Percentiles rank a stretch among this genome's conserved stretches.
Evolutionary conservation across 2,113 vertebrate species (phyloP).

Genomic region (Macquaria ambigua): DNA sequence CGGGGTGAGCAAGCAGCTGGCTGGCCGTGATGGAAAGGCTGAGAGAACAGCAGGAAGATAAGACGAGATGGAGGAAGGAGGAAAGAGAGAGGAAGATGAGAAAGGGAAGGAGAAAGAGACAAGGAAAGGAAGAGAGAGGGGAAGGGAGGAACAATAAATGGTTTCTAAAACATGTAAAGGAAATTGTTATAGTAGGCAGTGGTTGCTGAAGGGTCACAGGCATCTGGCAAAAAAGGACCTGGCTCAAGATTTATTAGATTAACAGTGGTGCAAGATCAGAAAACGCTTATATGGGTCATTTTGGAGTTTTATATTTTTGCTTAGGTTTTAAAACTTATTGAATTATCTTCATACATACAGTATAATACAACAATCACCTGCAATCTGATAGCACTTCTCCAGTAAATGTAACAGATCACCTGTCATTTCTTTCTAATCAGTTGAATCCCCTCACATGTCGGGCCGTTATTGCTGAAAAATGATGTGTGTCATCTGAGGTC

Average conservation of each 20-base stretch:
- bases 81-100: not conserved
- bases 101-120: not conserved
- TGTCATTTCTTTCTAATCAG: constrained; percentile 24
- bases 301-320: not conserved
- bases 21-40: constrained; percentile 41
- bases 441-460: constrained; percentile 52
- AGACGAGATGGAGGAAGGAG: not conserved
- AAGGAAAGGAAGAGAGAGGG: not conserved
- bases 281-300: not conserved
- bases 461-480: constrained; percentile 49
- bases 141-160: not conserved
- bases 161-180: constrained; percentile 17
- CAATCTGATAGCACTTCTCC: constrained; percentile 20
- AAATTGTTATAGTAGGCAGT: constrained; percentile 20
- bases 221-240: too few species aligned
- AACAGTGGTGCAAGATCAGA: too few species aligned
- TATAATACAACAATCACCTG: not conserved
- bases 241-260: too few species aligned
- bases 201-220: constrained; percentile 5
- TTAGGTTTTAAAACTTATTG: not conserved
- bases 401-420: constrained; percentile 33
- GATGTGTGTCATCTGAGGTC: constrained; percentile 55
- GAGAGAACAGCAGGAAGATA: constrained; percentile 11
- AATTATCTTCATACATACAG: not conserved
- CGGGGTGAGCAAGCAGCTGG: constrained; percentile 19